A percentile compares a stretch with the other conserved stretches of the same genome.
Evolutionary conservation across 2,888 invertebrate species (phyloP).

Genomic region (Bibio marci): DNA sequence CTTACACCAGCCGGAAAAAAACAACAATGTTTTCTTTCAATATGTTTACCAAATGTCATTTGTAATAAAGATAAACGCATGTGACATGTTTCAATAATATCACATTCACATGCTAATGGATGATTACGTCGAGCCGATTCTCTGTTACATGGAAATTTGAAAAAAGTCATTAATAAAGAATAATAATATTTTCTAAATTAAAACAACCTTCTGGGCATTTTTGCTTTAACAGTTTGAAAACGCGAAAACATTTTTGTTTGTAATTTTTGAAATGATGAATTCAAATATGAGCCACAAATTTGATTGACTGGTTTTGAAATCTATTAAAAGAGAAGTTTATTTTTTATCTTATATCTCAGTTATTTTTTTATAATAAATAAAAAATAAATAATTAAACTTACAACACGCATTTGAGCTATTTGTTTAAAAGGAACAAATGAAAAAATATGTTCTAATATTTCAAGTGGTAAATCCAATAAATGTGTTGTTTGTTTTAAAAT

Average conservation of each 20-base stretch:
- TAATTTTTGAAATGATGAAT: conserved; percentile 68
- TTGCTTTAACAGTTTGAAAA: conserved; percentile 74
- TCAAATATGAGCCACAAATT: conserved; percentile 60
- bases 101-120: conserved; percentile 77
- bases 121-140: conserved; percentile 85
- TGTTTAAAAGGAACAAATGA: conserved; percentile 56
- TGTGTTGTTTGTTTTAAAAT: conserved; percentile 10
- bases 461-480: conserved; percentile 59
- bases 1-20: conserved; percentile 87
- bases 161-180: background rate
- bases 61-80: conserved; percentile 80
- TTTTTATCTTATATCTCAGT: no score
- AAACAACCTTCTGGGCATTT: conserved; percentile 55
- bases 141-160: conserved; percentile 29
- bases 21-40: conserved; percentile 82
- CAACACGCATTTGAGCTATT: conserved; percentile 62
- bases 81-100: conserved; percentile 83
- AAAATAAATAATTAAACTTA: conserved; percentile 41
- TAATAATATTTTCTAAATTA: background rate
- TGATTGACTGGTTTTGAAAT: conserved; percentile 67
- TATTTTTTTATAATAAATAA: no score
- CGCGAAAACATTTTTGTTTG: conserved; percentile 71
- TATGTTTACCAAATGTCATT: conserved; percentile 91
- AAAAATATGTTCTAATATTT: conserved; percentile 65
- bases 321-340: conserved; percentile 31